Base-by-base conservation (phyloP, 1,140 invertebrate species). In the Drosophila bifasciata region DNA sequence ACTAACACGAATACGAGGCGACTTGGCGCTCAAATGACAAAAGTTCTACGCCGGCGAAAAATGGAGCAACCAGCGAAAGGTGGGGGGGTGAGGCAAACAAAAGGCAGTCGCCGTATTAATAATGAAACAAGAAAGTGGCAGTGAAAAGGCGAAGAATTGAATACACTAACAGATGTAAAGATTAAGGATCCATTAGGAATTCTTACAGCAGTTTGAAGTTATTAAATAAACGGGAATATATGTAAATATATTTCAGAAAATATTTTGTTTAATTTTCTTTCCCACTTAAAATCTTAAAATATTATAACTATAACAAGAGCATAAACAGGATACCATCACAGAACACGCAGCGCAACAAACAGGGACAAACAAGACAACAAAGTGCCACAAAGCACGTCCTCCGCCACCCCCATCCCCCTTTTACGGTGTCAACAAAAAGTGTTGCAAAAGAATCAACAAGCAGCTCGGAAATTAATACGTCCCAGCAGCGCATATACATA, bases 401-500 rank as follows among this genome's bases (percentile, higher is more conserved):
- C 28, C 25, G 6, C 13, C n/a, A n/a, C 11, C 28, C 16, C 17
- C 28, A 8, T 5, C 15, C 11, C 28, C 16, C 17, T 16, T 8
- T 5, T 9, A 13, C 28, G 8, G 25, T 51, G 49, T 45, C 49
- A 68, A 32, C 49, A 40, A 45, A 61, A 58, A 58, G 51, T 57
- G 57, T 41, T 50, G 52, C 52, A 71, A 70, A 44, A 64, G 56
- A 67, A 76, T 61, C 71, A 70, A 66, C 60, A 64, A 71, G 52
- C 70, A 79, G 21, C 67, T 52, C 52, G 59, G 76, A 86, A 85
- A 86, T 80, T 76, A 85, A 86, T 86, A 85, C 67, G 39, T 21
- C 28, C 36, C 36, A 50, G 21, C 48, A 17, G 52, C 21, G 45
- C 32, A 36, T 11, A 36, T 19, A 7, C 16, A 19, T 23, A 61